Evolutionary conservation across 1,140 invertebrate genomes (phyloP).

Genomic region (Galleria mellonella): DNA sequence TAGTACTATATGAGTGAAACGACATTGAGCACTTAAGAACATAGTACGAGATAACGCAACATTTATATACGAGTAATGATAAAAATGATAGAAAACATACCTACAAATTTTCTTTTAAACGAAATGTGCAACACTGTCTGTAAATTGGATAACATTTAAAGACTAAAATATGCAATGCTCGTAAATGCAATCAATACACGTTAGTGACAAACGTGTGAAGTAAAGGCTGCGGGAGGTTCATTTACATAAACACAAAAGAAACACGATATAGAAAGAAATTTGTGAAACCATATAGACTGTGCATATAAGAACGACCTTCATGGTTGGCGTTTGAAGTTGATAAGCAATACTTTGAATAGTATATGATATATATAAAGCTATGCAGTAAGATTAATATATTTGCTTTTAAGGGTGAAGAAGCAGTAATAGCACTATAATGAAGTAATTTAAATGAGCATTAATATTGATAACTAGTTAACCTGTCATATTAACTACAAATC

Average conservation of each 20-base stretch:
- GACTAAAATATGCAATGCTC: background rate
- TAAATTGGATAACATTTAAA: background rate
- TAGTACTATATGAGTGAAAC: background rate
- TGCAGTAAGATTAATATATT: too few species aligned
- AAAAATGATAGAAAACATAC: background rate
- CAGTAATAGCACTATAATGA: too few species aligned
- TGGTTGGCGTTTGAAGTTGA: too few species aligned
- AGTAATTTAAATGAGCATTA: too few species aligned
- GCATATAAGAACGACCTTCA: too few species aligned
- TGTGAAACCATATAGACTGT: too few species aligned
- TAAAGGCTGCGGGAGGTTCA: slow-evolving; percentile 16
- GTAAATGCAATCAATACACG: too few species aligned
- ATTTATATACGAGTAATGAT: background rate
- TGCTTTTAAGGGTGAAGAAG: too few species aligned
- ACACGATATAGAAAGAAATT: background rate
- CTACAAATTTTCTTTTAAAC: background rate
- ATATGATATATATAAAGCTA: too few species aligned
- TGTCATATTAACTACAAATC: slow-evolving; percentile 5
- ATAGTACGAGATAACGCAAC: background rate
- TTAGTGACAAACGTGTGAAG: too few species aligned
- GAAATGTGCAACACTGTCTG: background rate
- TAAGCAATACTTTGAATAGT: too few species aligned
- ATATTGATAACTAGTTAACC: too few species aligned
- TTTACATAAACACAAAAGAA: slow-evolving; percentile 17
- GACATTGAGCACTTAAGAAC: background rate